Base-by-base conservation (phyloP, 1,140 invertebrate species). In the Zelostemma sp. region DNA sequence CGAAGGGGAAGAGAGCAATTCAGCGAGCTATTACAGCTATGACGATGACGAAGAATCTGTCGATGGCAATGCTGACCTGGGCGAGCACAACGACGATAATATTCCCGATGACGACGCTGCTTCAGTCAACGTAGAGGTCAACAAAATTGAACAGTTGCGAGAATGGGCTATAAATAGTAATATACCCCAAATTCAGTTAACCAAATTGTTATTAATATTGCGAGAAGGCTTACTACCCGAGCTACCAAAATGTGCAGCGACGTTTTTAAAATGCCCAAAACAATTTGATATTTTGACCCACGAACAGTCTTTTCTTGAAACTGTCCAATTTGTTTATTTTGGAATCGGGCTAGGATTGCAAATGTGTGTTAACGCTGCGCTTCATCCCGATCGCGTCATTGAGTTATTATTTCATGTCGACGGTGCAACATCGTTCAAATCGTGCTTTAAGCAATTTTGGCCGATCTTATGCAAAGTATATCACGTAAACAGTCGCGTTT, bases 271-370 rank as follows among this genome's bases (percentile, higher is more conserved):
- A 35, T 6, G n/a, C 33, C 3, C 3, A 35, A 6, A n/a, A 6
- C 3, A 1, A 9, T 35, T 35, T 35, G 11, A 6, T 11, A 35
- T 35, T 35, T 2, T 35, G 11, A 35, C 5, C 1, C 6, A 5
- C 33, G 33, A 35, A 2, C 3, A n/a, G 3, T 5, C 14, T 33
- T 53, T 40, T 9, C 6, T 38, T 6, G 2, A 19, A 2, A 35
- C 12, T 15, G 49, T 43, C 2, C 48, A 61, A 18, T 61, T 47
- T 35, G 9, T 28, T 9, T 61, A 61, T 35, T 61, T 61, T 21
- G 41, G 58, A 19, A 16, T 61, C 15, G 3, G 5, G 3, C n/a
- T 35, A 12, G 58, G 49, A 6, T 25, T 61, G 9, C 9, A 35
- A 17, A 8, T 21, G n/a, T 61, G 48, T n/a, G 21, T 47, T 1